These are phyloP conservation scores for Anarrhichthys ocellatus DNA, from an alignment of 2,113 vertebrate genomes.

Conservation along the genomic window DNA sequence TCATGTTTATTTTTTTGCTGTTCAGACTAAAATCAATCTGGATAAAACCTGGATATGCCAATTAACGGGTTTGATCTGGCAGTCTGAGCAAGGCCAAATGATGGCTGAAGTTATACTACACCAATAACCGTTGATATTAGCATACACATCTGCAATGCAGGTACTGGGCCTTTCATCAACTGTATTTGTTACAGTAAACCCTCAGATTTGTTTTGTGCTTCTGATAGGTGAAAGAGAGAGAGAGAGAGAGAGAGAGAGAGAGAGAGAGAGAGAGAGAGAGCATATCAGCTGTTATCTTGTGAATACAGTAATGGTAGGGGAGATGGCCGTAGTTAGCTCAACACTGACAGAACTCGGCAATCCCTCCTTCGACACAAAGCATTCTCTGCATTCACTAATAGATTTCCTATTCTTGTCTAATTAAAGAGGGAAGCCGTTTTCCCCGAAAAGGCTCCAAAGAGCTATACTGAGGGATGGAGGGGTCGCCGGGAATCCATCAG, in stretches of 20 bases:
- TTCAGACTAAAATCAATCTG: too few species aligned
- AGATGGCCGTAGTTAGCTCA: conserved; percentile 47
- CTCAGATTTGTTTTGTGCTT: not conserved
- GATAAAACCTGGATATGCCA: too few species aligned
- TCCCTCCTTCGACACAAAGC: conserved; percentile 46
- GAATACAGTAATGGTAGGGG: conserved; percentile 17
- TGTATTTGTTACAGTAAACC: too few species aligned
- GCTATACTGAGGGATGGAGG: conserved; percentile 59
- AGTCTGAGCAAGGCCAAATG: too few species aligned
- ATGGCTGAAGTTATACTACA: too few species aligned
- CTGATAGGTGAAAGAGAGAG: not conserved
- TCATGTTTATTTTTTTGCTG: not conserved
- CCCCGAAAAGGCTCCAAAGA: conserved; percentile 51
- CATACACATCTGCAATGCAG: too few species aligned
- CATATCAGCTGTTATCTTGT: not conserved
- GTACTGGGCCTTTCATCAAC: too few species aligned
- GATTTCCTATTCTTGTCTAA: conserved; percentile 76
- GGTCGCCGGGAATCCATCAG: conserved; percentile 73
- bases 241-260: not conserved
- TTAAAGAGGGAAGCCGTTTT: conserved; percentile 67
- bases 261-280: not conserved
- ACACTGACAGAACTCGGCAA: conserved; percentile 33
- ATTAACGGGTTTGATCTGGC: too few species aligned
- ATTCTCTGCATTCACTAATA: conserved; percentile 66
- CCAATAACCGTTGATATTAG: too few species aligned